Percentiles rank a stretch among this genome's conserved stretches.
These are phyloP conservation scores for Eupsilia transversa DNA, from an alignment of 2,888 invertebrate genomes.

Conservation along the genomic window DNA sequence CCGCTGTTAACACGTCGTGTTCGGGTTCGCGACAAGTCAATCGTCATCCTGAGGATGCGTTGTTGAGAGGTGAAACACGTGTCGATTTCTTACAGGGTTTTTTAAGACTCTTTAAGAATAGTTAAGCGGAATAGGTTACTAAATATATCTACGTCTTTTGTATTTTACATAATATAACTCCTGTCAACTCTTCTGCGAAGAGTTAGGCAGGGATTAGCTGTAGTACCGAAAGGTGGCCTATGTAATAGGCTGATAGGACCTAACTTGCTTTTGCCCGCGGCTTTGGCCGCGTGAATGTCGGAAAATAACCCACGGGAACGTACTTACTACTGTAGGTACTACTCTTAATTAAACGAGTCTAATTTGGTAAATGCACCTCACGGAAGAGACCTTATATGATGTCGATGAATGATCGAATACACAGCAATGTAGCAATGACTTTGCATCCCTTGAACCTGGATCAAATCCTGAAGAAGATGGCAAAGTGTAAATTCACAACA, in stretches of 20 bases:
- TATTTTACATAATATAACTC: too few species aligned
- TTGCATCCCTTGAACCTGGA: neutral
- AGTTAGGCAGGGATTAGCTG: neutral
- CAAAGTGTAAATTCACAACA: neutral
- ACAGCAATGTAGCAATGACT: neutral
- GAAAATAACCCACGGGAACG: neutral
- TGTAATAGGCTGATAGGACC: neutral
- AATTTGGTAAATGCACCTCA: neutral
- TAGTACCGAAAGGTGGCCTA: neutral
- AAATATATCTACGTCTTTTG: too few species aligned
- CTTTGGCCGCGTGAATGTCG: neutral
- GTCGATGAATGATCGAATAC: neutral
- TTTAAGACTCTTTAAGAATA: too few species aligned
- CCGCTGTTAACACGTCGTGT: too few species aligned
- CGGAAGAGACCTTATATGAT: neutral
- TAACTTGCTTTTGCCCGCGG: neutral
- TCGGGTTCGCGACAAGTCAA: too few species aligned
- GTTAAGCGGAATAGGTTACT: too few species aligned
- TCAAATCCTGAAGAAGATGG: neutral
- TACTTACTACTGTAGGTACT: too few species aligned
- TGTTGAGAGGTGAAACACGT: too few species aligned
- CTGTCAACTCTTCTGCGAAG: too few species aligned
- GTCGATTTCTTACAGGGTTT: too few species aligned
- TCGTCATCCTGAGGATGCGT: too few species aligned
- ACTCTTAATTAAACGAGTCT: neutral